Percentiles rank a stretch among this genome's conserved stretches.
Conservation (phyloP, 2,888 invertebrate species). For the Agonopterix subpropinquella region DNA sequence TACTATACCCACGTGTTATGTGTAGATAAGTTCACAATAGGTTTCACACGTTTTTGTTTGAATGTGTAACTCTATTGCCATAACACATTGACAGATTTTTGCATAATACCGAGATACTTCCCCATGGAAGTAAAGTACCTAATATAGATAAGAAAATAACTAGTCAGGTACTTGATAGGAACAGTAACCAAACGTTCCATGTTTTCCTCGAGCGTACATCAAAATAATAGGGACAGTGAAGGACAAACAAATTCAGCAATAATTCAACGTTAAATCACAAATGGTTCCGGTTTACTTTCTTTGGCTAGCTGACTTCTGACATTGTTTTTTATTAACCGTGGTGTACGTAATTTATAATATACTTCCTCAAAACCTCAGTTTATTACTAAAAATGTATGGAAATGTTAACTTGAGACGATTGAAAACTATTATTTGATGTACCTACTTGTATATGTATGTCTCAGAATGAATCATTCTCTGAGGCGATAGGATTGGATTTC, state of each 20-base stretch:
- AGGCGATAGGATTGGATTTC: too few species aligned
- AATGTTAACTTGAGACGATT: too few species aligned
- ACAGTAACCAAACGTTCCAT: too few species aligned
- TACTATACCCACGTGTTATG: not conserved
- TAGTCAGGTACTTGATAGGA: not conserved
- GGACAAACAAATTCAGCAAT: not conserved
- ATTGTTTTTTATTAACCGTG: not conserved
- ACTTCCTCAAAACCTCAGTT: not conserved
- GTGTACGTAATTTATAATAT: not conserved
- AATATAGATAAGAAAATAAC: not conserved
- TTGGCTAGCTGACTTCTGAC: not conserved
- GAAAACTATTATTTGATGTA: too few species aligned
- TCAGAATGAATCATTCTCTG: too few species aligned
- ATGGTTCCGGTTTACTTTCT: not conserved
- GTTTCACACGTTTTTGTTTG: slow-evolving; percentile 19
- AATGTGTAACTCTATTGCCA: slow-evolving; percentile 11
- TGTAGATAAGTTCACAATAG: not conserved
- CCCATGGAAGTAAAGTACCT: not conserved
- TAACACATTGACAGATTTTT: slow-evolving; percentile 9
- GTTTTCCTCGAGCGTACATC: too few species aligned
- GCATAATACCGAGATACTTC: slow-evolving; percentile 10
- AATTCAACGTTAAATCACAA: not conserved
- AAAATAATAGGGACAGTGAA: too few species aligned
- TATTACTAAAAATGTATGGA: too few species aligned
- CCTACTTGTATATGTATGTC: too few species aligned